These are phyloP conservation scores for Alces alces DNA, from an alignment of 2,113 vertebrate genomes.

Conservation along the genomic window DNA sequence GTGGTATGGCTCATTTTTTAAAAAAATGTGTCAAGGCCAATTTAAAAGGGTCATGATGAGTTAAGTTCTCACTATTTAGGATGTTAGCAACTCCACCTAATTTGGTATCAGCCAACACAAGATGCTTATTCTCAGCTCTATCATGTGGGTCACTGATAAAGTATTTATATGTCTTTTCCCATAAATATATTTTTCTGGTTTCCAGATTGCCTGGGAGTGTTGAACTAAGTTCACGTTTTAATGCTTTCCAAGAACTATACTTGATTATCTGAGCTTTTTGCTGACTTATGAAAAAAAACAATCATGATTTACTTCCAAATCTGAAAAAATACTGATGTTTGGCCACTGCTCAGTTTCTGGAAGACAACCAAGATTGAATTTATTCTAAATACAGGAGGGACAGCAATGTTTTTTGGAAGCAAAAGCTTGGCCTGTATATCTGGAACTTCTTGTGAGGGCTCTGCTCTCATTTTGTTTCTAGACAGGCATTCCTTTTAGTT, in stretches of 20 bases:
- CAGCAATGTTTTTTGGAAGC: slow-evolving; percentile 6
- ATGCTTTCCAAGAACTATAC: slow-evolving; percentile 34
- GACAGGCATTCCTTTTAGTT: background rate
- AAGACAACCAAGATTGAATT: slow-evolving; percentile 33
- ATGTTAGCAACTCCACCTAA: slow-evolving; percentile 46
- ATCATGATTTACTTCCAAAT: slow-evolving; percentile 42
- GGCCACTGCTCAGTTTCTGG: background rate
- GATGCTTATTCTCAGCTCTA: background rate
- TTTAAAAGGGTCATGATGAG: background rate
- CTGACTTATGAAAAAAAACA: background rate
- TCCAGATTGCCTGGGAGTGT: background rate
- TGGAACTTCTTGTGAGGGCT: background rate
- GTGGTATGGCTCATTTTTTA: background rate
- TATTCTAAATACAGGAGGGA: slow-evolving; percentile 26
- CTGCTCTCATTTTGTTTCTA: background rate
- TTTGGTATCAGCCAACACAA: slow-evolving; percentile 45
- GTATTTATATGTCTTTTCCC: slow-evolving; percentile 47
- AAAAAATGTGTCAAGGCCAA: background rate
- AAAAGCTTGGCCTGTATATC: background rate
- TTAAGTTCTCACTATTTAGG: background rate
- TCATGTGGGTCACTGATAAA: background rate
- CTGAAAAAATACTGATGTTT: slow-evolving; percentile 53
- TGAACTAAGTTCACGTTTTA: slow-evolving; percentile 16
- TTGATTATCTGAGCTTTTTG: background rate
- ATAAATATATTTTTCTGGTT: slow-evolving; percentile 31